These are phyloP conservation scores for Nansenia antarctica DNA, from an alignment of 2,113 vertebrate genomes.

Conservation along the genomic window DNA sequence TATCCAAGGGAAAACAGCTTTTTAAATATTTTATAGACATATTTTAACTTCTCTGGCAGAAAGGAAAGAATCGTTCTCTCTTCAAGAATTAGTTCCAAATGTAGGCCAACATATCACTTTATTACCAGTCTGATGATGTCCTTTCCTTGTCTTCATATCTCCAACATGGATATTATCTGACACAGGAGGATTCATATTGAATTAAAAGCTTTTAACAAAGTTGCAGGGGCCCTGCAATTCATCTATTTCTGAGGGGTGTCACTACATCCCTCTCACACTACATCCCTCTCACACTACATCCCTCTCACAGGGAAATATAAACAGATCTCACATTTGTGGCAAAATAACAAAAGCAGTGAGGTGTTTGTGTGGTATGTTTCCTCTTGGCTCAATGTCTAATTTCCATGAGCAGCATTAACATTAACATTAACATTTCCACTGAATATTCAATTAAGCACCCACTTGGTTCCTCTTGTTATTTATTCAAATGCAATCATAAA, in stretches of 20 bases:
- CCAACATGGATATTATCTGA: neutral
- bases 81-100: constrained; percentile 35
- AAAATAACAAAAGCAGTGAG: constrained; percentile 61
- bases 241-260: too few relatives aligned
- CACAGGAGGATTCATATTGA: neutral
- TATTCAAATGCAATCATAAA: constrained; percentile 63
- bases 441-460: constrained; percentile 60
- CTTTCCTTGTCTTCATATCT: constrained; percentile 21
- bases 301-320: constrained; percentile 7
- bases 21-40: constrained; percentile 66
- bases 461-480: constrained; percentile 53
- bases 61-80: constrained; percentile 36
- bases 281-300: constrained; percentile 1
- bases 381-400: constrained; percentile 50
- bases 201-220: neutral
- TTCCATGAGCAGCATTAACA: constrained; percentile 64
- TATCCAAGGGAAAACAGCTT: constrained; percentile 55
- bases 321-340: constrained; percentile 35
- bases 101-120: constrained; percentile 39
- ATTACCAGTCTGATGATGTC: constrained; percentile 23
- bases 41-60: constrained; percentile 41
- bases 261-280: neutral
- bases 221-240: too few relatives aligned
- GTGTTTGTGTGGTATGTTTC: constrained; percentile 57
- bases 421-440: constrained; percentile 65